Evolutionary conservation across 2,888 invertebrate species (phyloP).

Genomic region (Cataglyphis albicans): DNA sequence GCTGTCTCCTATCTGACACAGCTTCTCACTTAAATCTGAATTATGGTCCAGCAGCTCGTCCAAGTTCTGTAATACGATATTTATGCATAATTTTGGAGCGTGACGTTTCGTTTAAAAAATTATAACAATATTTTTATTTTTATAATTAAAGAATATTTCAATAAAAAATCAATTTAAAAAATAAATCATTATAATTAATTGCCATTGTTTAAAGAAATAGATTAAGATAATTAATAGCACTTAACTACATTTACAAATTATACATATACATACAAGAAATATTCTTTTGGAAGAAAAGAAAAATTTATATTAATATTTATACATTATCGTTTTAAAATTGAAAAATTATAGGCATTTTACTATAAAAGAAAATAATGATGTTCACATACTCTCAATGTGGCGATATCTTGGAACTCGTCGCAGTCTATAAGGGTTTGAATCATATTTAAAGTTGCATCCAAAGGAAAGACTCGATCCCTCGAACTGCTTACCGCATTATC

Average conservation of each 20-base stretch:
- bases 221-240: background rate
- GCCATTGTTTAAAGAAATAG: background rate
- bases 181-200: slow-evolving; percentile 4
- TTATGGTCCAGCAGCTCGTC: slow-evolving; percentile 96
- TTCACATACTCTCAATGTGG: slow-evolving; percentile 89
- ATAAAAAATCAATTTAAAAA: background rate
- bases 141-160: background rate
- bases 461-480: slow-evolving; percentile 93
- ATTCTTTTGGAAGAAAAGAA: background rate
- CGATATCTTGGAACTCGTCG: slow-evolving; percentile 98
- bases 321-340: background rate
- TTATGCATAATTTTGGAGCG: background rate
- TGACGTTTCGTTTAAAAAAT: background rate
- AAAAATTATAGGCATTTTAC: background rate
- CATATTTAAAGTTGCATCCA: slow-evolving; percentile 95
- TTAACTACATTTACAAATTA: background rate
- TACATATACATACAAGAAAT: background rate
- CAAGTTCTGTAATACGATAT: slow-evolving; percentile 89
- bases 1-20: slow-evolving; percentile 98
- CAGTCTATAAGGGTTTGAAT: slow-evolving; percentile 97
- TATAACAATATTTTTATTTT: background rate
- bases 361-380: background rate
- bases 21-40: slow-evolving; percentile 95
- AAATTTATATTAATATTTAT: slow-evolving; percentile 19
- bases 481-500: slow-evolving; percentile 96